These are phyloP conservation scores for Styela plicata DNA, from an alignment of 23 tunicate genomes.

Conservation along the genomic window DNA sequence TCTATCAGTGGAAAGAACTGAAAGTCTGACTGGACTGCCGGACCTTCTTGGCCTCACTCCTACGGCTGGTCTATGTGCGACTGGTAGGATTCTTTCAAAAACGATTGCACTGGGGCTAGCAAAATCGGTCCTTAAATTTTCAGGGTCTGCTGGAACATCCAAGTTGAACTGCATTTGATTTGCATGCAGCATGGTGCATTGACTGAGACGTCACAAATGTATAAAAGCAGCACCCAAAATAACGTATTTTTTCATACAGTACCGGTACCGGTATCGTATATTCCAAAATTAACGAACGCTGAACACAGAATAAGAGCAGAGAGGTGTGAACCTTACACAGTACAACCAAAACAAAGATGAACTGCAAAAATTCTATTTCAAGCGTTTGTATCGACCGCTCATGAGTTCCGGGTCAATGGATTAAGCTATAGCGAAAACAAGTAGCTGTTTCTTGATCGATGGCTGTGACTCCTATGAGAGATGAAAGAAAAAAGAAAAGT, in stretches of 20 bases:
- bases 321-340: too few species aligned
- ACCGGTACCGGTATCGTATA: too few species aligned
- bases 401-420: neutral
- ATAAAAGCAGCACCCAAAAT: too few species aligned
- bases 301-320: too few species aligned
- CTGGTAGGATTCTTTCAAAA: conserved; percentile 2
- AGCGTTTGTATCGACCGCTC: neutral
- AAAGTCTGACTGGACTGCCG: neutral
- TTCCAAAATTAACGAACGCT: too few species aligned
- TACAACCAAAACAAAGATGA: too few species aligned
- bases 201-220: too few species aligned
- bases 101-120: conserved; percentile 20
- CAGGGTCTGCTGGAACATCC: neutral
- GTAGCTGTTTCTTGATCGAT: too few species aligned
- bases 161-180: conserved; percentile 28
- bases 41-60: neutral
- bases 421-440: neutral
- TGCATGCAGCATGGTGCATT: conserved; percentile 5
- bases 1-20: conserved; percentile 1
- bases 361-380: neutral
- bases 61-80: neutral
- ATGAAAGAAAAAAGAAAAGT: too few species aligned
- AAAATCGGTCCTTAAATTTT: conserved; percentile 8
- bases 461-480: too few species aligned
- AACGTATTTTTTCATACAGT: too few species aligned